Evolutionary conservation across 2,113 vertebrate species (phyloP), one percentile per base, ranked within the genome.

Genomic region (Myiozetetes cayanensis): DNA sequence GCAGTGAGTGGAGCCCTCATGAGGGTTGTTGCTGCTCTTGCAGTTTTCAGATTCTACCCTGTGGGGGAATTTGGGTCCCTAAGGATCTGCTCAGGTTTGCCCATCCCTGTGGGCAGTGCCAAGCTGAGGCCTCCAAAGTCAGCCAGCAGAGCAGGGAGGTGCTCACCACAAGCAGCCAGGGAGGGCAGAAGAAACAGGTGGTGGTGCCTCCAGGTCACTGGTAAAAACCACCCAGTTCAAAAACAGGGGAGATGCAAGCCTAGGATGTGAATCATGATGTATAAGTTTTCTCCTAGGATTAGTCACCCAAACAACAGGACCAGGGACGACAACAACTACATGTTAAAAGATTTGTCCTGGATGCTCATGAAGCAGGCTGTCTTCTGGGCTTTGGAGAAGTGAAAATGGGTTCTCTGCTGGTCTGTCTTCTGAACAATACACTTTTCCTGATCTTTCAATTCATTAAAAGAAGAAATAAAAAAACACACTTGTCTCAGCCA

Each of bases 401-500:
- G 15, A 24, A 87, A 90, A 82, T 9, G 12, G 18, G 15, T 74
- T 84, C 25, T 55, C 35, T 17, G 7, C 10, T 3, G 1, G 4
- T 39, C 22, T 82, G 37, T 25, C 58, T 63, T 62, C 55, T 52
- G 52, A 85, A 71, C 1, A 1, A 27, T 44, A 31, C 4, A 30
- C 4, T 9, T 33, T 73, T 33, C 15, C 31, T 77, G 22, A 52
- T 14, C 9, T 37, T 44, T 79, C 27, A 47, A 31, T 53, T 77
- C 6, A 41, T 16, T 4, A 68, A n/a, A 50, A 73, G 25, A 76
- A n/a, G 1, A 15, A 56, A 25, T 41, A 55, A 23, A 12, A 8
- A 44, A 35, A 23, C 2, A 41, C 27, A 1, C 3, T n/a, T 70
- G 77, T 58, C 52, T 50, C 52, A 89, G 19, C 17, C 0, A 0